Evolutionary conservation across 1,140 invertebrate genomes (phyloP), one percentile per base, ranked within the genome.

Genomic region (Drosophila pectinifera): DNA sequence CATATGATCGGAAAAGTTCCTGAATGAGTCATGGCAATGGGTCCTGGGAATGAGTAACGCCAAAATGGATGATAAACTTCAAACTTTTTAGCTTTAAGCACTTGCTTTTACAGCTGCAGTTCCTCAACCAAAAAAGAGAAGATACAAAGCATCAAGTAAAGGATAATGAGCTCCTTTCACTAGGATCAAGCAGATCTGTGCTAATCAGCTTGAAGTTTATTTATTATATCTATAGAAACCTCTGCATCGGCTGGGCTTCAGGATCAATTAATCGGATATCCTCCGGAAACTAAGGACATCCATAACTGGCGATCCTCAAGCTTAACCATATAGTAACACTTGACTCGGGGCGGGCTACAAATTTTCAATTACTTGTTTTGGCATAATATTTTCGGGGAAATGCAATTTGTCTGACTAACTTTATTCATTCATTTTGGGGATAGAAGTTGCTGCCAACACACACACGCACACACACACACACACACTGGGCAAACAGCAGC

Each of bases 331-430:
- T 20, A 24, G 0, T 0, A 28, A 16, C 10, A n/a, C 49, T 36
- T 18, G 7, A n/a, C 7, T 22, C 13, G 38, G 49, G 36, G 42
- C 11, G 63, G 78, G 61, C 77, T 78, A 85, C 81, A 85, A 85
- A 85, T 80, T 85, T 85, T 85, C 82, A 85, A 85, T 85, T 85
- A 85, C 81, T 80, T 85, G 82, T 86, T 86, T 86, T 85, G 81
- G 77, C 82, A 85, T 85, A 85, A 85, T 85, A 85, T 85, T 85
- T 85, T 85, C 59, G 81, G 73, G 73, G 65, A 86, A 85, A 86
- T 86, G 81, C 81, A 85, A 85, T 85, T 85, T 85, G 81, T 85
- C 81, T 80, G 68, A 86, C 81, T 85, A 85, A 85, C 82, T 85
- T 85, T 85, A 85, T 86, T 85, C 81, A 85, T 85, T 85, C 81